Conservation (phyloP, 2,888 invertebrate species). For the Noctua comes region DNA sequence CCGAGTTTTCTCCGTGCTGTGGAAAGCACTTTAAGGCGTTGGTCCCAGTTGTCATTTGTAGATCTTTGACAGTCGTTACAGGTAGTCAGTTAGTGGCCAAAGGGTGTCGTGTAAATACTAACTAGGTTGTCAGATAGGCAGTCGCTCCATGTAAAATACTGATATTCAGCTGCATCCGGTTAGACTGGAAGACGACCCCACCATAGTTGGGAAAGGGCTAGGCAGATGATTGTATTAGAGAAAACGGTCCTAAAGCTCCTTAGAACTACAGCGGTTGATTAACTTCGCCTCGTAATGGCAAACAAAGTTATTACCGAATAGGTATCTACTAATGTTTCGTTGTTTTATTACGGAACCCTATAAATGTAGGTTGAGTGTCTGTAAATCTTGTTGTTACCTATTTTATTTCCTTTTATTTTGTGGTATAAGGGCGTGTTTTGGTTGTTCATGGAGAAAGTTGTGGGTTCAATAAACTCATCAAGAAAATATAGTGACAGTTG, state of each 20-base stretch:
- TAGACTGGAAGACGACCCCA: no score
- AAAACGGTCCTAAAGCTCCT: not conserved
- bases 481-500: not conserved
- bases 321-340: slow-evolving; percentile 41
- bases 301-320: slow-evolving; percentile 37
- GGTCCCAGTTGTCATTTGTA: no score
- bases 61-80: no score
- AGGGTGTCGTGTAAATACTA: no score
- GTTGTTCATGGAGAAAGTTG: slow-evolving; percentile 1
- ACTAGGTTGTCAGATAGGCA: no score
- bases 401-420: slow-evolving; percentile 31
- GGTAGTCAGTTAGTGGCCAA: no score
- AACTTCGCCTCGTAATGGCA: slow-evolving; percentile 20
- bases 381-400: slow-evolving; percentile 43
- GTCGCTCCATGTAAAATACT: no score
- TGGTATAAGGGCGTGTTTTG: slow-evolving; percentile 23
- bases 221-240: not conserved
- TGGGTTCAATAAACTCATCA: slow-evolving; percentile 24
- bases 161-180: no score
- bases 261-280: slow-evolving; percentile 38
- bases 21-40: no score
- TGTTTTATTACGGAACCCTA: slow-evolving; percentile 48
- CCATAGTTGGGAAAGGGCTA: no score
- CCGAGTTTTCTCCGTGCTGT: no score
- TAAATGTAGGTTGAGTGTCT: slow-evolving; percentile 36